Percentiles rank a stretch among this genome's conserved stretches.
phyloP scores from a whole-genome alignment of 30 jellyfish, hydroid and myxozoan genomes.

The Sanderia malayensis region DNA sequence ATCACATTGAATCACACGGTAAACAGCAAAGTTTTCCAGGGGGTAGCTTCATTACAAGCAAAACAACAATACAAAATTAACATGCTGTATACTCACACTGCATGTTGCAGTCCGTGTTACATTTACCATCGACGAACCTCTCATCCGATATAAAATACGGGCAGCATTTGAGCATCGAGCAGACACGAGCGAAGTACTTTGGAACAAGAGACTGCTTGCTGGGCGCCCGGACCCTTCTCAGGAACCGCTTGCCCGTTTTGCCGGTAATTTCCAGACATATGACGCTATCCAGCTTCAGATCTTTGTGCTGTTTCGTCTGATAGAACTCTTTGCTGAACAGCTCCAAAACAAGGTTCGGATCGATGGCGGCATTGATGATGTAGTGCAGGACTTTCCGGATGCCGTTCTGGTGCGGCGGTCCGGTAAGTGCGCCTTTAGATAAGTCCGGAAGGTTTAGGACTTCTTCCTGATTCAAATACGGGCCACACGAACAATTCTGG shows the following conservation, averaged over 20 bases:
- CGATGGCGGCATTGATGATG: conserved; percentile 87
- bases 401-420: conserved; percentile 99
- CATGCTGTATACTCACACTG: conserved; percentile 91
- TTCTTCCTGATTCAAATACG: conserved; percentile 84
- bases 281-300: conserved; percentile 82
- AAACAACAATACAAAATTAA: no score
- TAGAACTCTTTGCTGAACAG: conserved; percentile 94
- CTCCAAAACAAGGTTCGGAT: conserved; percentile 90
- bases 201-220: conserved; percentile 76
- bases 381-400: conserved; percentile 89
- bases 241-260: conserved; percentile 90
- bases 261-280: conserved; percentile 96
- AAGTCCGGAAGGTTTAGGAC: conserved; percentile 78
- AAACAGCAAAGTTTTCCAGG: no score
- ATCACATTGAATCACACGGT: no score
- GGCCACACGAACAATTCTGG: conserved; percentile 96
- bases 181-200: conserved; percentile 80
- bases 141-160: conserved; percentile 89
- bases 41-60: no score
- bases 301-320: conserved; percentile 94
- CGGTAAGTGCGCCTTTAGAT: conserved; percentile 85
- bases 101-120: conserved; percentile 71
- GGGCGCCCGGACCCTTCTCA: conserved; percentile 92
- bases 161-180: conserved; percentile 91
- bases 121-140: conserved; percentile 84